Base-by-base conservation (phyloP, 2,888 invertebrate species). In the Netelia inedita region DNA sequence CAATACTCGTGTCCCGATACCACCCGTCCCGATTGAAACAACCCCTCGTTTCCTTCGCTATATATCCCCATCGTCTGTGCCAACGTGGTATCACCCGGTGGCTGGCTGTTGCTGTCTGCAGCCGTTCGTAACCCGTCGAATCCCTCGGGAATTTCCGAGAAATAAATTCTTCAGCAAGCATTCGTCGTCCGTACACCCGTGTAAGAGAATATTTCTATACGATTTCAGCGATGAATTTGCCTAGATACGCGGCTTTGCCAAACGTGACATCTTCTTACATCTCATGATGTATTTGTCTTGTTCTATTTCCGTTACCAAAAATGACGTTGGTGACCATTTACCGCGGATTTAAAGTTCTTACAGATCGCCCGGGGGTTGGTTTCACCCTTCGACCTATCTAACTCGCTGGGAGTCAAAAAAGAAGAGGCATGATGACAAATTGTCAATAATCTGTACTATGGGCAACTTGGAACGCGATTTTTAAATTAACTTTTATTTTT, bases 1-100 rank as follows among this genome's bases (percentile, higher is more conserved):
- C 87, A 85, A 86, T 86, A 87, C 82, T 79, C 79, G 80, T 81
- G 75, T 59, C 61, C 72, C 84, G 84, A 85, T 85, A 86, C 76
- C 82, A 53, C 55, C 73, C 63, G 75, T 65, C 65, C n/a, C 79
- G 71, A 73, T 81, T 63, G 68, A 66, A 43, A 41, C 63, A 79
- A 66, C 46, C 61, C 11, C 19, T 35, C 79, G 19, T 63, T 35
- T 61, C 23, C 53, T 55, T 53, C 16, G 11, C 53, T 69, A 53
- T 65, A n/a, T 55, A 63, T 61, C 68, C 55, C 19, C 69, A 43
- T 53, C 46, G 14, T 46, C 14, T 46, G 46, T 46, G 46, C 14
- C 16, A 19, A 57, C 10, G 19, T 21, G 6, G 57, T 9, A 10
- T 19, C 16, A 6, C 2, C 57, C 16, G 53, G 53, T 53, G 14